Evolutionary conservation across 2,113 vertebrate genomes (phyloP).

Genomic region (Suncus etruscus): DNA sequence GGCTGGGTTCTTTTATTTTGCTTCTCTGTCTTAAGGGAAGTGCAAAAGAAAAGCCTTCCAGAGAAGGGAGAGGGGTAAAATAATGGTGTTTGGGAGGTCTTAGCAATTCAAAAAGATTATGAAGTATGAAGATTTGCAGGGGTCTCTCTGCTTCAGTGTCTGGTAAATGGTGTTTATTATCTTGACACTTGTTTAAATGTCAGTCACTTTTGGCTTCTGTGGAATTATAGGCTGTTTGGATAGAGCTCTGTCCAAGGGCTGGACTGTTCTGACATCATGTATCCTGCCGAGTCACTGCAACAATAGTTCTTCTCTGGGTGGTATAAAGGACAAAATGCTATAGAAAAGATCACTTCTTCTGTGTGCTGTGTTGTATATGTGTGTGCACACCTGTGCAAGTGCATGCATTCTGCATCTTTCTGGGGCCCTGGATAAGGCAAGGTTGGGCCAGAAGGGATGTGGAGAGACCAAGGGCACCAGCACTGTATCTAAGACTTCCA

Average conservation of each 20-base stretch:
- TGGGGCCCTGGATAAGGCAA: background rate
- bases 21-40: background rate
- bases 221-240: background rate
- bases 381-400: too few species aligned
- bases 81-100: background rate
- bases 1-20: background rate
- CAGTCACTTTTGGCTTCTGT: background rate
- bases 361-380: background rate
- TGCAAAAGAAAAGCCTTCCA: background rate
- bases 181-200: conserved; percentile 13
- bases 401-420: background rate
- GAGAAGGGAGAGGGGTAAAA: background rate
- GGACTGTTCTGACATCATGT: background rate
- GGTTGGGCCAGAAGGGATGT: background rate
- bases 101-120: conserved; percentile 43
- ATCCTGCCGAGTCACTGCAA: background rate
- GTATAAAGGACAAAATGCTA: background rate
- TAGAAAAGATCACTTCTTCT: background rate
- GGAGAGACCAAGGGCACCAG: background rate
- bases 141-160: background rate
- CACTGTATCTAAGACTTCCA: too few species aligned
- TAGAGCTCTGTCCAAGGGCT: background rate
- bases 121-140: background rate
- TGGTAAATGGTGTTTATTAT: background rate
- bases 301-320: background rate